Conservation (phyloP, 2,888 invertebrate genomes). For the Artemia sinica region DNA sequence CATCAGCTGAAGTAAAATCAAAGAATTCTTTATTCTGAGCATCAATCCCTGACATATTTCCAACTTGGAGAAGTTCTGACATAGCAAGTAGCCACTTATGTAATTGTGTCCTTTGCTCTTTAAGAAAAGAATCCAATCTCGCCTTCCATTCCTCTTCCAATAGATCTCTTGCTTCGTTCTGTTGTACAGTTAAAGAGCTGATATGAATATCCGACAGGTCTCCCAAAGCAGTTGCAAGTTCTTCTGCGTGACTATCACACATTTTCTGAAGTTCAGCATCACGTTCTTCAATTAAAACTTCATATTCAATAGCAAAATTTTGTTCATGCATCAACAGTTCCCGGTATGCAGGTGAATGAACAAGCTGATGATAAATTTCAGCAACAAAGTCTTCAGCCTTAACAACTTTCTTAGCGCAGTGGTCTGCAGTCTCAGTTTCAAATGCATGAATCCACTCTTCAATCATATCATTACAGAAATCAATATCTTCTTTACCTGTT, state of each 20-base stretch:
- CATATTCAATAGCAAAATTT: slow-evolving; percentile 28
- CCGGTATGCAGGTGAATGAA: slow-evolving; percentile 70
- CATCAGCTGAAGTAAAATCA: neutral
- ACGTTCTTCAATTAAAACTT: slow-evolving; percentile 2
- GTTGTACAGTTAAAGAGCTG: slow-evolving; percentile 55
- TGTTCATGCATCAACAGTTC: slow-evolving; percentile 49
- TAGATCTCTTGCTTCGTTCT: slow-evolving; percentile 60
- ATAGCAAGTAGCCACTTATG: slow-evolving; percentile 72
- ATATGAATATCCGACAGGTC: slow-evolving; percentile 65
- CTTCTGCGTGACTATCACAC: slow-evolving; percentile 51
- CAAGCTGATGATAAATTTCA: slow-evolving; percentile 59
- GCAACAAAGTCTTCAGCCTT: slow-evolving; percentile 72
- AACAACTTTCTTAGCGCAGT: slow-evolving; percentile 60
- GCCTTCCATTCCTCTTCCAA: slow-evolving; percentile 59
- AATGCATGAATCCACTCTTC: neutral
- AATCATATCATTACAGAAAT: neutral
- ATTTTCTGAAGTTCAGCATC: slow-evolving; percentile 15
- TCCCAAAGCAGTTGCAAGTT: slow-evolving; percentile 71
- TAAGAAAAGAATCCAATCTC: slow-evolving; percentile 62
- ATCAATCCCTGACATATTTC: slow-evolving; percentile 30
- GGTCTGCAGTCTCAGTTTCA: slow-evolving; percentile 50
- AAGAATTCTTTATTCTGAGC: neutral
- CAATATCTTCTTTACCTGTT: neutral
- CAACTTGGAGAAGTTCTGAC: slow-evolving; percentile 49
- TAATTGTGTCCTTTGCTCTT: slow-evolving; percentile 68